Base-by-base conservation (phyloP, 2,113 vertebrate species). In the Serilophus lunatus region DNA sequence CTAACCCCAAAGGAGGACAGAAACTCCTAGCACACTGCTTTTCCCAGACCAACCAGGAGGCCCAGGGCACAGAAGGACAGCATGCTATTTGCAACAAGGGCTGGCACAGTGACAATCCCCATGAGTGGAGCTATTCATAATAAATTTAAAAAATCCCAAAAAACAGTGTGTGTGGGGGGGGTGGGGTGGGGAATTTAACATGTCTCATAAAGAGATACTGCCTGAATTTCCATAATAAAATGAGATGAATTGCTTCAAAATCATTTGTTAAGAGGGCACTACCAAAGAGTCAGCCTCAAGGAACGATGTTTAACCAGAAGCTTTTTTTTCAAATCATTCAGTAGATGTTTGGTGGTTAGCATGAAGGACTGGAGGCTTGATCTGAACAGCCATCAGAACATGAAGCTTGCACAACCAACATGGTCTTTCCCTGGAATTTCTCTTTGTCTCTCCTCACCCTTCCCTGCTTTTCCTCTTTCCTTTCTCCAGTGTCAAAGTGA, bases 1-100 rank as follows among this genome's bases (percentile, higher is more conserved):
- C 76, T 97, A 98, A 98, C 97, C 98, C 98, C 97, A 98, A 96
- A 98, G 96, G 93, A 97, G 96, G 96, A 96, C 98, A 98, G 98
- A 97, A 98, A 97, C 98, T 98, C 97, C 97, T 95, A 97, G 97
- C 83, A 88, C 77, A 90, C 76, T 96, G 94, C 91, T 95, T 94
- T 98, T 98, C 97, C 97, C 95, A 82, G 90, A 94, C 95, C 93
- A 86, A 90, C 94, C 93, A 97, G 88, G 84, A 91, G 93, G 95
- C 93, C 95, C 79, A 77, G 96, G 95, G 95, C 95, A 93, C 86
- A 77, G 90, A 93, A 96, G 93, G 91, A 96, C 87, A 96, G 94
- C 2, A 3, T 86, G 86, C 91, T 95, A 88, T 94, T 93, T 90
- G 74, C 78, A 94, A 92, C 50, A 65, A 90, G 71, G 86, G 61